A percentile compares a stretch with the other conserved stretches of the same genome.
phyloP scores from a whole-genome alignment of 1,140 invertebrate genomes.

The Helicorthomorpha holstii region DNA sequence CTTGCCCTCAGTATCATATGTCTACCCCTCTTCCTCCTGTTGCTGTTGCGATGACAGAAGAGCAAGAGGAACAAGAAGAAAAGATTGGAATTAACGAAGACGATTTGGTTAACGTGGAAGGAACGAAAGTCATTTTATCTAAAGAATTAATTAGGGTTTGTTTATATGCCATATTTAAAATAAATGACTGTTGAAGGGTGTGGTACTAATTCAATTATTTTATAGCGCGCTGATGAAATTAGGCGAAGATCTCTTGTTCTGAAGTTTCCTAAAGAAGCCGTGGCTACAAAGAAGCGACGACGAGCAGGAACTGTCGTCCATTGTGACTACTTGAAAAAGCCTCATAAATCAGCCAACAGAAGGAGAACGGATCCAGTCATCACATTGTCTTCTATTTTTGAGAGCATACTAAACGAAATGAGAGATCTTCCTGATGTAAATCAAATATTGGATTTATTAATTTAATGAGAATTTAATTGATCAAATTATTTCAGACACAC shows the following conservation, averaged over 20 bases:
- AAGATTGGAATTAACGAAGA: slow-evolving; percentile 53
- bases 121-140: slow-evolving; percentile 28
- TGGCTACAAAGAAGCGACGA: slow-evolving; percentile 43
- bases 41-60: slow-evolving; percentile 58
- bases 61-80: slow-evolving; percentile 65
- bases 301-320: slow-evolving; percentile 48
- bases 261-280: slow-evolving; percentile 62
- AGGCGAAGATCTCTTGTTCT: slow-evolving; percentile 58
- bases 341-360: slow-evolving; percentile 71
- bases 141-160: slow-evolving; percentile 9
- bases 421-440: slow-evolving; percentile 66
- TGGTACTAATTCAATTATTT: slow-evolving; percentile 1
- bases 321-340: slow-evolving; percentile 84
- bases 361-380: slow-evolving; percentile 92
- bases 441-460: slow-evolving; percentile 4
- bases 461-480: background rate
- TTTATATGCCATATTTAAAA: background rate
- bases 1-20: slow-evolving; percentile 77
- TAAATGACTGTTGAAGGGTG: slow-evolving; percentile 15
- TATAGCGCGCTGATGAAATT: slow-evolving; percentile 58
- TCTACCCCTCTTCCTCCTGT: slow-evolving; percentile 37
- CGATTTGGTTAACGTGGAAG: slow-evolving; percentile 79
- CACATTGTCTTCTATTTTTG: slow-evolving; percentile 78
- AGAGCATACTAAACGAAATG: slow-evolving; percentile 86
- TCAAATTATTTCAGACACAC: slow-evolving; percentile 32